Evolutionary conservation across 2,888 invertebrate species (phyloP).

Genomic region (Dascillus cervinus): DNA sequence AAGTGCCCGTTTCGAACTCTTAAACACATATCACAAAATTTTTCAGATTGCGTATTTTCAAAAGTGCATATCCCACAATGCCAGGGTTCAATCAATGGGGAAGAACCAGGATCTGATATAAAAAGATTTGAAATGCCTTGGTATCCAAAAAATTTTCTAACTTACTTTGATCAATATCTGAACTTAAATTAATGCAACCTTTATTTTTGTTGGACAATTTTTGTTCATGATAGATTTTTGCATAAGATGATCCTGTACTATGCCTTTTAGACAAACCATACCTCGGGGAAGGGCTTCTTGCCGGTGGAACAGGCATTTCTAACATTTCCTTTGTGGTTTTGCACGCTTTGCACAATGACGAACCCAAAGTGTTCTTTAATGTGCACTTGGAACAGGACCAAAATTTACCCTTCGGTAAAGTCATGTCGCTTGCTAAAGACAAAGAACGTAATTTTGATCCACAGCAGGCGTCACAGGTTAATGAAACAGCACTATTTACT

Average conservation of each 20-base stretch:
- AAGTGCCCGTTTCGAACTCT: constrained; percentile 38
- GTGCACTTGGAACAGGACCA: constrained; percentile 80
- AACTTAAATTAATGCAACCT: constrained; percentile 10
- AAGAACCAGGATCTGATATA: constrained; percentile 8
- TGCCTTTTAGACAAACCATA: constrained; percentile 33
- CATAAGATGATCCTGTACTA: constrained; percentile 21
- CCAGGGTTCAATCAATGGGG: constrained; percentile 46
- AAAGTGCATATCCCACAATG: constrained; percentile 76
- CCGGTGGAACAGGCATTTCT: constrained; percentile 33
- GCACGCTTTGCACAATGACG: constrained; percentile 65
- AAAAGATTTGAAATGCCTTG: constrained; percentile 8
- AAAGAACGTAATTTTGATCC: constrained; percentile 71
- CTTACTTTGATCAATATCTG: constrained; percentile 13
- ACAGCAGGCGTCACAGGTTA: constrained; percentile 79
- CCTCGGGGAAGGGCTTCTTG: constrained; percentile 49
- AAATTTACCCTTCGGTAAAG: constrained; percentile 62
- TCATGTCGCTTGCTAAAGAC: constrained; percentile 56
- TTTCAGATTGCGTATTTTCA: constrained; percentile 55
- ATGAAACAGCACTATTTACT: constrained; percentile 62
- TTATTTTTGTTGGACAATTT: constrained; percentile 22
- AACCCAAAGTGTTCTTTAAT: constrained; percentile 66
- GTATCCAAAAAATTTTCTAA: too few relatives aligned
- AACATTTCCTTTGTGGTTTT: constrained; percentile 51
- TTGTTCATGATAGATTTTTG: constrained; percentile 28
- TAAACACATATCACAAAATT: constrained; percentile 71